Conservation (phyloP, 2,113 vertebrate species). For the Scomber japonicus region DNA sequence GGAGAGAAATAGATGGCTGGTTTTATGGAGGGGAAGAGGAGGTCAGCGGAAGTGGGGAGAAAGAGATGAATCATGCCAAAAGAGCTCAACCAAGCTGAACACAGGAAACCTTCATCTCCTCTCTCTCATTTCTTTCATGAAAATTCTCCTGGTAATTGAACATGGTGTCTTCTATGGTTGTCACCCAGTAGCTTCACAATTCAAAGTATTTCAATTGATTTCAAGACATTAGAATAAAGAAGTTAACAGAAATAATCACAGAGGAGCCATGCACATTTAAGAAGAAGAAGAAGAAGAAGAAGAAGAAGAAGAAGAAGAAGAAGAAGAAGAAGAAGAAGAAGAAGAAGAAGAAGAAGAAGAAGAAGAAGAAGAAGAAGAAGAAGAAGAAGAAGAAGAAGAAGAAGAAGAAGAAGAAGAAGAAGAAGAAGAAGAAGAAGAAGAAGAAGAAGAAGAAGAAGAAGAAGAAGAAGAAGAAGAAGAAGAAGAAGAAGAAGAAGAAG, state of each 20-base stretch:
- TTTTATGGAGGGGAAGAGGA: constrained; percentile 62
- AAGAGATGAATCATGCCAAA: constrained; percentile 60
- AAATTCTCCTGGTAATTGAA: constrained; percentile 1
- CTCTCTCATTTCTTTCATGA: background rate
- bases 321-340: no score
- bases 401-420: no score
- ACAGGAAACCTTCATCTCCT: constrained; percentile 15
- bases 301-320: no score
- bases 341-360: background rate
- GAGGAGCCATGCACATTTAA: background rate
- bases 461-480: no score
- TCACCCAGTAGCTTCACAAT: background rate
- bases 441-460: no score
- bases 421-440: no score
- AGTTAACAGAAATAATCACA: background rate
- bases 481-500: no score
- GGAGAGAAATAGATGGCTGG: constrained; percentile 30
- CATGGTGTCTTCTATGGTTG: background rate
- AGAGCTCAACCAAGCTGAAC: constrained; percentile 51
- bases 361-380: no score
- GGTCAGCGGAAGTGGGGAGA: constrained; percentile 48
- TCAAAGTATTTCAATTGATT: background rate
- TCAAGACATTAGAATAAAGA: background rate
- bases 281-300: background rate
- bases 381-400: no score